Base-by-base conservation (phyloP, 2,797 vertebrate species). In the Cheirogaleus major region DNA sequence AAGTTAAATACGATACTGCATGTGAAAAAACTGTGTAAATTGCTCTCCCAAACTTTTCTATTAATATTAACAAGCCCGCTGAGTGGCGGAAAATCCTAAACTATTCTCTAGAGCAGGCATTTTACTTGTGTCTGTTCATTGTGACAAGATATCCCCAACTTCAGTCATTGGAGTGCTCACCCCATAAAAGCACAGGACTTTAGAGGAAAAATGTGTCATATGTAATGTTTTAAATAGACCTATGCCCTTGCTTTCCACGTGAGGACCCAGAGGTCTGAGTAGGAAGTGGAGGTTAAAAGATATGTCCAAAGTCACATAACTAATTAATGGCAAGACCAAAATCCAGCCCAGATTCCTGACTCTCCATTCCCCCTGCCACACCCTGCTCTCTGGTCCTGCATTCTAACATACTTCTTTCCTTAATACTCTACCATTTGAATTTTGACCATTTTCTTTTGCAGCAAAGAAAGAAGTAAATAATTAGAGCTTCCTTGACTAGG, bases 311-410 rank as follows among this genome's bases (percentile, higher is more conserved):
- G 78, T 89, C 87, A 81, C 20, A 80, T 23, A 59, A 35, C 57
- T 50, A 57, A 88, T 67, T 45, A 91, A 93, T 25, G 61, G 55
- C 92, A 93, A 91, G 48, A 32, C 12, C 55, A 79, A 92, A 83
- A 89, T 95, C 57, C 55, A 72, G 38, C 65, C 80, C 57, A 52
- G 89, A 82, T 41, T 86, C 30, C 57, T 59, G 11, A 81, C n/a
- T 90, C 50, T 82, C 4, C 4, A 1, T 22, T 3, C 2, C 3
- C 38, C 12, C 7, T 5, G 57, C 22, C 27, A 2, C 12, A 48
- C 30, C 52, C 18, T 27, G 52, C 4, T 38, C 48, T 45, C 67
- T 92, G 38, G 14, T 25, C 22, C 35, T 57, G 45, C 18, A 43
- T 79, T 63, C 14, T 38, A 75, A 52, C 32, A 69, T 27, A 41